These are phyloP conservation scores for Pogonus chalceus DNA, from an alignment of 1,140 invertebrate genomes.

Conservation along the genomic window DNA sequence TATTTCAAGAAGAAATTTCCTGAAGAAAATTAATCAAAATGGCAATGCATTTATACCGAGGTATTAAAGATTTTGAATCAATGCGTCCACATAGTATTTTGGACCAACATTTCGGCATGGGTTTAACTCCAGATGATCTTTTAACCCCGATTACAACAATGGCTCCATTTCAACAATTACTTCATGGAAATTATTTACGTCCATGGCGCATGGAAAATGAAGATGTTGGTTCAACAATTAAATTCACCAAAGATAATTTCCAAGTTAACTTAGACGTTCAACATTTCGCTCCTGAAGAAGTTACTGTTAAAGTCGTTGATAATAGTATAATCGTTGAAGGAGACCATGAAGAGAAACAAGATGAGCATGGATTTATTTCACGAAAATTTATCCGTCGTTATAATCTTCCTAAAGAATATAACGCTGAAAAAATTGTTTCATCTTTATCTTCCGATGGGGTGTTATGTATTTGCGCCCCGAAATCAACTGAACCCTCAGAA, in stretches of 20 bases:
- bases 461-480: conserved; percentile 53
- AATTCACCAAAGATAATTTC: conserved; percentile 46
- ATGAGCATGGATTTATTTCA: conserved; percentile 62
- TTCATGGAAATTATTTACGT: conserved; percentile 36
- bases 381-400: conserved; percentile 63
- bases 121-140: conserved; percentile 42
- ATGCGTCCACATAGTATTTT: conserved; percentile 39
- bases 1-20: too few species aligned
- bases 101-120: conserved; percentile 47
- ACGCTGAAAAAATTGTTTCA: conserved; percentile 51
- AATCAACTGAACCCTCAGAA: conserved; percentile 8
- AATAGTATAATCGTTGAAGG: conserved; percentile 56
- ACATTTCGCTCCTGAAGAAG: conserved; percentile 75
- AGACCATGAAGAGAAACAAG: conserved; percentile 66
- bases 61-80: conserved; percentile 9
- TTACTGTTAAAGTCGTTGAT: conserved; percentile 69
- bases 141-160: conserved; percentile 29
- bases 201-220: conserved; percentile 37
- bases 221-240: conserved; percentile 35
- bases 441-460: conserved; percentile 65
- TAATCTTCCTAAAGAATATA: conserved; percentile 54
- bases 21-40: background rate
- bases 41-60: background rate
- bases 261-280: conserved; percentile 71
- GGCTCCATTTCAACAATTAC: conserved; percentile 17